Base-by-base conservation (phyloP, 1,140 invertebrate genomes). In the Adelges cooleyi region DNA sequence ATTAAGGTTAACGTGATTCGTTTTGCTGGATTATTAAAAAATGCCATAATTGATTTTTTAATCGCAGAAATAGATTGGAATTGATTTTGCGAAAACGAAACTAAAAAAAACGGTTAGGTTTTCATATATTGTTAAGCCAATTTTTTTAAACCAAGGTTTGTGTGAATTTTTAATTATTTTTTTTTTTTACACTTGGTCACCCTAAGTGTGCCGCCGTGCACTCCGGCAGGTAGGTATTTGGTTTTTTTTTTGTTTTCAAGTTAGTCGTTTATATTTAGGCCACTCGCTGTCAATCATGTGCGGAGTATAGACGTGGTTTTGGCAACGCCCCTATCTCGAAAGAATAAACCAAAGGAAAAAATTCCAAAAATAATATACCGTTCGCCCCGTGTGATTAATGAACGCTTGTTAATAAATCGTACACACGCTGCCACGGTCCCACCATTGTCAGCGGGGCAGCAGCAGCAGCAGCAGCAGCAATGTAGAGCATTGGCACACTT, bases 241-340 rank as follows among this genome's bases (percentile, higher is more conserved):
- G 20, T 52, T 33, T 36, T 11, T 52, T 18, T 2, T 52, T 20
- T 6, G 20, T 22, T n/a, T 38, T 54, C 23, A 18, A 9, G 27
- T 33, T 15, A 27, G 10, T 62, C 5, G 56, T 20, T 62, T 62
- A 62, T 59, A 59, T 59, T 59, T 59, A 62, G 42, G 44, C 29
- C 17, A 33, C 29, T 62, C 11, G 10, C 25, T 29, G 56, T 62
- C 56, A 62, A 48, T 48, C 42, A 62, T 22, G 23, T 42, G 22
- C 9, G 0, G 42, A 27, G n/a, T n/a, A n/a, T n/a, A 59, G 54
- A 59, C 56, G 46, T 20, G 6, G 25, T 33, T 62, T 62, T 62
- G 56, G 56, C 56, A 62, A 62, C 56, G 56, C 56, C 56, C 25
- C 13, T 59, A 9, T 11, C n/a, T 20, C 25, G 22, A 62, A 40